Evolutionary conservation across 1,140 invertebrate genomes (phyloP), one percentile per base, ranked within the genome.

Genomic region (Marisa cornuarietis): DNA sequence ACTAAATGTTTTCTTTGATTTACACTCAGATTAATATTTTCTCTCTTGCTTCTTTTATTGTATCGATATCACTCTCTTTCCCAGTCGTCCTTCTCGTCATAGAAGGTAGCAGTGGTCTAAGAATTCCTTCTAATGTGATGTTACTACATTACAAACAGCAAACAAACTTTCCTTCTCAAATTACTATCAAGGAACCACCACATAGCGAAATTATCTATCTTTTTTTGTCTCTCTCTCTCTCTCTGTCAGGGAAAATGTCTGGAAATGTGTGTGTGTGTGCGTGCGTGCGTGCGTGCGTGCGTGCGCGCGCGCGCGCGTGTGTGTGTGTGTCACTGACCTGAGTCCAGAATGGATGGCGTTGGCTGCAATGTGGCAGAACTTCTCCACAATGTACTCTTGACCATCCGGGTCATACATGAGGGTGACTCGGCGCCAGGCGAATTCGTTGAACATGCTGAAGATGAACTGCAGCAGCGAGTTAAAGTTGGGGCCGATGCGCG

Each of bases 401-500:
- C 94, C 94, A 62, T 94, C 92, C 3, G 93, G 93, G 82, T 95
- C 94, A 85, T 94, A 95, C 85, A 96, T 91, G 63, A 96, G 90
- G 69, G 94, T 93, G 0, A 95, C 92, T 87, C 94, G 94, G 68
- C 88, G 91, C 95, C 95, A 96, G 16, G 92, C 83, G 88, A 93
- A 94, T 58, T 79, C 22, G 0, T 93, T 90, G 0, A 96, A 88
- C 22, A 96, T 93, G 54, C 93, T 91, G 2, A 92, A 89, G 3
- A 96, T 91, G 14, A 95, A 95, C 20, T 86, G 77, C 13, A 94
- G 94, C 8, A 96, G 93, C 84, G 95, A 93, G 74, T 92, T 93
- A 90, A 96, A 95, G 65, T 95, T 95, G 0, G 96, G 95, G 92
- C 96, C 96, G 91, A 98, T 94, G 62, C 96, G 93, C 1, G 96